Conservation (phyloP, 2,113 vertebrate species). For the Oreochromis niloticus region DNA sequence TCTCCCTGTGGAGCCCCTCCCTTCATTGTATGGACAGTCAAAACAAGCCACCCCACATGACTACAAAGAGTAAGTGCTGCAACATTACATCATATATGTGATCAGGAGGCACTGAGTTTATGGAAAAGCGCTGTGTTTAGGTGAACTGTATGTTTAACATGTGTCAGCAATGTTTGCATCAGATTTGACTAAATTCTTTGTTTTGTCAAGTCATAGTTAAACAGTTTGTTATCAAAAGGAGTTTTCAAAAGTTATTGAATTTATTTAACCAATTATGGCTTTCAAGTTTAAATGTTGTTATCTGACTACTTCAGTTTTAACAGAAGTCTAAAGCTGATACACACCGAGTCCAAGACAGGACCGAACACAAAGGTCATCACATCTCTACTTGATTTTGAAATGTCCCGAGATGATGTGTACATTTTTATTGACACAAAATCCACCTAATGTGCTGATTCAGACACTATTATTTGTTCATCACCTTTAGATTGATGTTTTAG, state of each 20-base stretch:
- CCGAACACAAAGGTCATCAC: neutral
- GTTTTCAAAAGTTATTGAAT: neutral
- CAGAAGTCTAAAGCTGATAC: neutral
- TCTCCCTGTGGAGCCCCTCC: neutral
- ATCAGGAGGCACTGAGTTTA: neutral
- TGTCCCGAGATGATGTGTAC: neutral
- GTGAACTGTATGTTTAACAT: neutral
- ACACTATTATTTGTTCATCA: neutral
- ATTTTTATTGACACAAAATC: neutral
- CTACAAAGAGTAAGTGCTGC: neutral
- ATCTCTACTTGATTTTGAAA: neutral
- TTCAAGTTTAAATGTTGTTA: neutral
- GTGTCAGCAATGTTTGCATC: neutral
- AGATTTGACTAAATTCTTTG: neutral
- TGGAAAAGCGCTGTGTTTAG: neutral
- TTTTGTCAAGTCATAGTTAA: neutral
- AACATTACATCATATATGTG: conserved; percentile 47
- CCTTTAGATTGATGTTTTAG: neutral
- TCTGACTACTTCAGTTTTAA: neutral
- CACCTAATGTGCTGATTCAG: neutral
- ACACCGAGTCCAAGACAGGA: neutral
- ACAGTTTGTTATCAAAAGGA: neutral
- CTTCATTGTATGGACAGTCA: neutral
- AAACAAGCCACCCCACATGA: conserved; percentile 33
- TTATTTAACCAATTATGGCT: neutral